Base-by-base conservation (phyloP, 2,888 invertebrate genomes). In the Lasioglossum oenotherae region DNA sequence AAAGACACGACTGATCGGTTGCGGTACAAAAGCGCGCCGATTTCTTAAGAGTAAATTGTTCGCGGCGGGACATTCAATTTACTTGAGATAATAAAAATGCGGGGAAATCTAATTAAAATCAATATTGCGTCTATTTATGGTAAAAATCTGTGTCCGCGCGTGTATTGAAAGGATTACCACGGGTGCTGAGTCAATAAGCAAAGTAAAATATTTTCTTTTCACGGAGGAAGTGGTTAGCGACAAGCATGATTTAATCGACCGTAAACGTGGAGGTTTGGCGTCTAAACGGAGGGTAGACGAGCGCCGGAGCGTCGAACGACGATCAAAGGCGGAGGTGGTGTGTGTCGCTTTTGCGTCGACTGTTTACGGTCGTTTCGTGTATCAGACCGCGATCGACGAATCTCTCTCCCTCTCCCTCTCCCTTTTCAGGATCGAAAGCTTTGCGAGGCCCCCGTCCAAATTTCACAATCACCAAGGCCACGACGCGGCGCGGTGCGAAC, bases 381-480 rank as follows among this genome's bases (percentile, higher is more conserved):
- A 57, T 57, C 57, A 4, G n/a, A 8, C n/a, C n/a, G 57, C n/a
- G 57, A 57, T 53, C 57, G 57, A 57, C n/a, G 12, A n/a, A 4
- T n/a, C n/a, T 57, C 1, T 23, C 23, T n/a, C 10, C 8, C 49
- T 53, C n/a, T 10, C 23, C 31, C 31, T 23, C 2, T 53, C 0
- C 1, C 31, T 31, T 1, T 31, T 31, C 31, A 16, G 64, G 31
- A 64, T 31, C 64, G 31, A 0, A 53, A 31, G 31, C 16, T 41
- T 49, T 35, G 12, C 80, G 41, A 84, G 84, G 41, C 27, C 46
- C 8, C 81, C 49, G 78, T 88, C 83, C 64, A 85, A 82, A 84
- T 87, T 85, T 84, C 86, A 64, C 88, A 86, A 81, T 80, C 80
- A 41, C 27, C 90, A 88, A 86, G 86, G 89, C 78, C 87, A 23